phyloP scores from a whole-genome alignment of 2,888 invertebrate species.

The Pinctada fucata region DNA sequence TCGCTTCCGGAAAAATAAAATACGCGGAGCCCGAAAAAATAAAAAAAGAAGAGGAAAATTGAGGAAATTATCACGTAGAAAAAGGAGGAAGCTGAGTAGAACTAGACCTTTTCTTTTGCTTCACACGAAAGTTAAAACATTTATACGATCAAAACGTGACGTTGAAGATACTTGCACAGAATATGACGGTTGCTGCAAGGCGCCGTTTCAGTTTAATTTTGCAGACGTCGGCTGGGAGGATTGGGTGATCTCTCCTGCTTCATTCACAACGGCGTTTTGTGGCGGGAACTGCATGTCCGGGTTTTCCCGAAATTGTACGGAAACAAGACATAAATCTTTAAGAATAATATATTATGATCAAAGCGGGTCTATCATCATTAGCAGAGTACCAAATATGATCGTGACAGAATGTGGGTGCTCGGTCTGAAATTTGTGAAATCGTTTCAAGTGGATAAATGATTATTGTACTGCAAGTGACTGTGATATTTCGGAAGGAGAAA shows the following conservation, averaged over 20 bases:
- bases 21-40: background rate
- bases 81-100: conserved; percentile 6
- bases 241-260: conserved; percentile 31
- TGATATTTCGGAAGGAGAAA: too few relatives aligned
- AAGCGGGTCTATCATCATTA: conserved; percentile 17
- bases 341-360: conserved; percentile 28
- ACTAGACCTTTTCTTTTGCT: conserved; percentile 36
- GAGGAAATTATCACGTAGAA: background rate
- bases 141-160: conserved; percentile 26
- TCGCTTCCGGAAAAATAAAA: background rate
- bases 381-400: conserved; percentile 35
- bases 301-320: conserved; percentile 16
- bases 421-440: too few relatives aligned
- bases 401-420: conserved; percentile 33
- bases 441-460: too few relatives aligned
- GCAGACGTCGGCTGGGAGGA: conserved; percentile 28
- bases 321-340: conserved; percentile 18
- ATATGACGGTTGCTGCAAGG: conserved; percentile 30
- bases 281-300: conserved; percentile 5
- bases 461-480: too few relatives aligned
- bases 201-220: conserved; percentile 28
- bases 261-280: conserved; percentile 28
- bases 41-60: background rate
- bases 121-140: conserved; percentile 35
- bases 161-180: background rate